Conservation (phyloP, 2,113 vertebrate species). For the Carassius auratus region DNA sequence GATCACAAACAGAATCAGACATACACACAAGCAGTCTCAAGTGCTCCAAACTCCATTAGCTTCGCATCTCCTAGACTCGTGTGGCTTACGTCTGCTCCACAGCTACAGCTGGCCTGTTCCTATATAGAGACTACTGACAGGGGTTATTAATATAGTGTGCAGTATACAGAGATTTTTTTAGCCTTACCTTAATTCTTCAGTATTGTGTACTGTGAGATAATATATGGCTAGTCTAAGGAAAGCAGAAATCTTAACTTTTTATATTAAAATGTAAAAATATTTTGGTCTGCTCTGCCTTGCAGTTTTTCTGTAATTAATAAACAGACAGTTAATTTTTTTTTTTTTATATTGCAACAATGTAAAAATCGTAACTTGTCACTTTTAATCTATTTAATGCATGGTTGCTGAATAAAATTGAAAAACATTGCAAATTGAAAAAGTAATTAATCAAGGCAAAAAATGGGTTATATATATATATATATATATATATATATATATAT, state of each 20-base stretch:
- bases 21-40: constrained; percentile 14
- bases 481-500: not conserved
- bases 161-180: constrained; percentile 5
- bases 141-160: constrained; percentile 29
- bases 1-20: constrained; percentile 19
- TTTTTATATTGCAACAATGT: no score
- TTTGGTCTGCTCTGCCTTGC: not conserved
- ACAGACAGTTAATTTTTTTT: not conserved
- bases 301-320: not conserved
- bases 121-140: constrained; percentile 12
- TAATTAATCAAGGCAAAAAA: not conserved
- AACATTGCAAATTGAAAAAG: not conserved
- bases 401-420: no score
- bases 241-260: not conserved
- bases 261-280: not conserved
- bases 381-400: no score
- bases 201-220: not conserved
- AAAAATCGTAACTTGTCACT: no score
- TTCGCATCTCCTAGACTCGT: constrained; percentile 13
- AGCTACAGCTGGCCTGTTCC: not conserved
- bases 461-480: not conserved
- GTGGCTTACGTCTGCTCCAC: not conserved
- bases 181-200: not conserved
- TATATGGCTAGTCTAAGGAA: constrained; percentile 1
- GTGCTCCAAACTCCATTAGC: constrained; percentile 34